Conservation (phyloP, 2,888 invertebrate species). For the Yponomeuta plumbellus region DNA sequence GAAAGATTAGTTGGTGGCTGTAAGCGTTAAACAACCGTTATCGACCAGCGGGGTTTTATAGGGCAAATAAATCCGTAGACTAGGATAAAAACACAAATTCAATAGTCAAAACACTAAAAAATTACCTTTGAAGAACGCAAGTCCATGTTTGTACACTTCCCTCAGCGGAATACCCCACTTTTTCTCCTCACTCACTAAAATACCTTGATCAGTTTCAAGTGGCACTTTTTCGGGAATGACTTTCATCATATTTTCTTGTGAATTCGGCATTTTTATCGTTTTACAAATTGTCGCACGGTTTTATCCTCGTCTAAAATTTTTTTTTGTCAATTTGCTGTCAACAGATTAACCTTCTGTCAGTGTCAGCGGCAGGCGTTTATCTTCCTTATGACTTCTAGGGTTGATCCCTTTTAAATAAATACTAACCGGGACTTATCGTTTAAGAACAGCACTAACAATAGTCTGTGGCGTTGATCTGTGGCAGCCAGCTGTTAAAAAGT, state of each 20-base stretch:
- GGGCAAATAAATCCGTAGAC: background rate
- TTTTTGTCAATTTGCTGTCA: too few relatives aligned
- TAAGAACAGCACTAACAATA: too few relatives aligned
- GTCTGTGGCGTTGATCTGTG: too few relatives aligned
- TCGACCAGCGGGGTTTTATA: background rate
- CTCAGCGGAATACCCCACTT: conserved; percentile 83
- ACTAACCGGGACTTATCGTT: too few relatives aligned
- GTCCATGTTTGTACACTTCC: conserved; percentile 92
- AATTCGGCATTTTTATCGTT: conserved; percentile 43
- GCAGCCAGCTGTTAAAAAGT: too few relatives aligned
- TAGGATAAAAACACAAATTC: background rate
- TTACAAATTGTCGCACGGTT: background rate
- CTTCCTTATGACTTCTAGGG: too few relatives aligned
- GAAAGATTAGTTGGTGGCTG: too few relatives aligned
- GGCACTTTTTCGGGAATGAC: conserved; percentile 59
- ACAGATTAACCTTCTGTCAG: too few relatives aligned
- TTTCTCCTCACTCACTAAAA: conserved; percentile 63
- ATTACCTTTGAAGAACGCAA: conserved; percentile 95
- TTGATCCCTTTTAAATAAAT: too few relatives aligned
- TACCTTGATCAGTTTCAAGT: conserved; percentile 69
- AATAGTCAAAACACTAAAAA: background rate
- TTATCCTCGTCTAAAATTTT: background rate
- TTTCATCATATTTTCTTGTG: conserved; percentile 46
- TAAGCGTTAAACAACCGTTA: background rate
- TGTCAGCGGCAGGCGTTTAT: too few relatives aligned